These are phyloP conservation scores for Drosophila rellima DNA, from an alignment of 2,888 invertebrate genomes.

Conservation along the genomic window DNA sequence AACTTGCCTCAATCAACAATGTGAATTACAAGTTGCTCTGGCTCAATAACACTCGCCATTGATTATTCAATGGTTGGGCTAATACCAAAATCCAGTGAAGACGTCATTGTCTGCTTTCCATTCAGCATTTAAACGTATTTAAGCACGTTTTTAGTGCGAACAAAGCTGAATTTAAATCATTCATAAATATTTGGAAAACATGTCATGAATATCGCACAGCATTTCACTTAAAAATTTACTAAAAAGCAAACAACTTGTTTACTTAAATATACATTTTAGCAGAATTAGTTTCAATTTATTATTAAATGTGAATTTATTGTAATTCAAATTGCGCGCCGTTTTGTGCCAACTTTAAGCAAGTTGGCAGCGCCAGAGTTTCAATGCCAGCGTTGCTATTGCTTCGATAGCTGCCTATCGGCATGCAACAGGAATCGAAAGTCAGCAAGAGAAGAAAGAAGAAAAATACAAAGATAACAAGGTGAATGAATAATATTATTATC, in stretches of 20 bases:
- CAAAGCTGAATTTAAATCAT: neutral
- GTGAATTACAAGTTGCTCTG: constrained; percentile 25
- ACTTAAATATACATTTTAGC: neutral
- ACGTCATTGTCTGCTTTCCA: constrained; percentile 24
- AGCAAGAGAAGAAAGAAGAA: constrained; percentile 11
- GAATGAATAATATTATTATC: constrained; percentile 19
- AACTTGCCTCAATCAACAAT: constrained; percentile 47
- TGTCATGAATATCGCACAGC: neutral
- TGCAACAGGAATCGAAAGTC: constrained; percentile 31
- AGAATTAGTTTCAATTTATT: neutral
- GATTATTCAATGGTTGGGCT: constrained; percentile 53
- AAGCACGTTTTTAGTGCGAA: neutral
- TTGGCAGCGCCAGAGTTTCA: constrained; percentile 29
- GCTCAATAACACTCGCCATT: constrained; percentile 52
- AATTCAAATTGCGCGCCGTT: constrained; percentile 27
- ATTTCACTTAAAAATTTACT: neutral
- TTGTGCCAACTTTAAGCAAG: constrained; percentile 1
- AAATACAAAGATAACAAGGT: constrained; percentile 58
- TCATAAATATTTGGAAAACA: neutral
- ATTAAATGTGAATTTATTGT: neutral
- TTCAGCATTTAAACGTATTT: neutral
- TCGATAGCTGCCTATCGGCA: constrained; percentile 22
- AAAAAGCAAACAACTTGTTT: neutral
- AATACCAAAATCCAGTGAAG: neutral
- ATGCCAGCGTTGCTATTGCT: constrained; percentile 28